phyloP scores from a whole-genome alignment of 2,797 vertebrate genomes.

The Labroides dimidiatus region DNA sequence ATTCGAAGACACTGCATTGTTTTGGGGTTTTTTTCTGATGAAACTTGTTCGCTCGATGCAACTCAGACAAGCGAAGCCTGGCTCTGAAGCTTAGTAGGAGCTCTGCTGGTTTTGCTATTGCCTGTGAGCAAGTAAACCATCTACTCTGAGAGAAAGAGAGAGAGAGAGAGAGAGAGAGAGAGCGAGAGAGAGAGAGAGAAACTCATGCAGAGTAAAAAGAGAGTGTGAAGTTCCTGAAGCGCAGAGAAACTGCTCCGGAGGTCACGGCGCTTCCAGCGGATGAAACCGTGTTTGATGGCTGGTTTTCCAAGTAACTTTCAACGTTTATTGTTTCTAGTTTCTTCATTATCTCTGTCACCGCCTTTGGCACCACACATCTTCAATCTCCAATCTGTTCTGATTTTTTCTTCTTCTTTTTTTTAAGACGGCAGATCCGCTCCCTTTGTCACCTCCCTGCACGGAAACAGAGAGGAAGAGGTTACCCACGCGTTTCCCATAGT shows the following conservation, averaged over 20 bases:
- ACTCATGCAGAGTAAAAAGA: slow-evolving; percentile 32
- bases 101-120: slow-evolving; percentile 33
- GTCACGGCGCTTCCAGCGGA: slow-evolving; percentile 20
- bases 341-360: slow-evolving; percentile 13
- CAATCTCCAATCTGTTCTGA: slow-evolving; percentile 47
- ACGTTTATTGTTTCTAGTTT: slow-evolving; percentile 15
- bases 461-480: slow-evolving; percentile 56
- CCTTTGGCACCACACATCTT: slow-evolving; percentile 32
- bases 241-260: slow-evolving; percentile 37
- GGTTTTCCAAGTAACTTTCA: slow-evolving; percentile 2
- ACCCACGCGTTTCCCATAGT: slow-evolving; percentile 68
- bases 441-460: slow-evolving; percentile 13
- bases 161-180: slow-evolving; percentile 22
- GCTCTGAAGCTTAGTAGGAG: slow-evolving; percentile 41
- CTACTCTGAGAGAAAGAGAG: slow-evolving; percentile 34
- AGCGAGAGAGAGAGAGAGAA: slow-evolving; percentile 20
- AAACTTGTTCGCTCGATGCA: slow-evolving; percentile 18
- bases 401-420: slow-evolving; percentile 44
- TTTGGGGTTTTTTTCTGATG: slow-evolving; percentile 31
- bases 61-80: slow-evolving; percentile 26
- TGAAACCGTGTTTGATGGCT: slow-evolving; percentile 12
- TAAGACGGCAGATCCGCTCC: slow-evolving; percentile 42
- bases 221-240: slow-evolving; percentile 40
- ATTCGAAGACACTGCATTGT: slow-evolving; percentile 39
- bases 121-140: slow-evolving; percentile 44